phyloP scores from a whole-genome alignment of 2,797 vertebrate species.

The Oreochromis grahami region DNA sequence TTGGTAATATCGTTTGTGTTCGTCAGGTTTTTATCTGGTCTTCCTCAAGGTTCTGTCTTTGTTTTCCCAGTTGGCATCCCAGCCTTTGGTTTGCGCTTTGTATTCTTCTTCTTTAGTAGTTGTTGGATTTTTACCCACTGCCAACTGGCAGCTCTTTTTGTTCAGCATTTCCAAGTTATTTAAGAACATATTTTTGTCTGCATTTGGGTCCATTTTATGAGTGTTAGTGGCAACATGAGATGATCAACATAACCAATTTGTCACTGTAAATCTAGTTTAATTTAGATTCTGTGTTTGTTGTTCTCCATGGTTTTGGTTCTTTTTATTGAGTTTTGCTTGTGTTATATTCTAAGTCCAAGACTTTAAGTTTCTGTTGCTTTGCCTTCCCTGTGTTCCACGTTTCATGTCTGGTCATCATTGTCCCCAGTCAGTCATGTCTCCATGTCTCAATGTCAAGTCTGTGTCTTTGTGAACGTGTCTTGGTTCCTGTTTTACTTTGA shows the following conservation, averaged over 20 bases:
- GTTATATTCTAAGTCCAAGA: neutral
- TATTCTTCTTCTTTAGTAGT: neutral
- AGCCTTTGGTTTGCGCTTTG: neutral
- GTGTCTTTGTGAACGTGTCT: neutral
- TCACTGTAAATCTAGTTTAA: neutral
- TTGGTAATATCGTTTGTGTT: neutral
- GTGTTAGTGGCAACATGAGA: neutral
- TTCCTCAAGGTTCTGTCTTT: neutral
- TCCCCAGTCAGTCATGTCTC: neutral
- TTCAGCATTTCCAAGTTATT: neutral
- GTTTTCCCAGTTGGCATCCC: neutral
- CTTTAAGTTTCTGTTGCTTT: neutral
- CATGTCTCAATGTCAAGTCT: neutral
- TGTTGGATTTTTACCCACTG: neutral
- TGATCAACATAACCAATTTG: neutral
- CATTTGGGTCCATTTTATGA: neutral
- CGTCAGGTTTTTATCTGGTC: neutral
- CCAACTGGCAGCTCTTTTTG: neutral
- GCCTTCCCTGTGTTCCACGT: neutral
- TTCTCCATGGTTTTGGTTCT: neutral
- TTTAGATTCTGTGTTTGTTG: rapidly evolving
- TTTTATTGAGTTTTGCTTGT: neutral
- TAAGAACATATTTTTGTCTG: neutral
- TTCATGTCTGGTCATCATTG: neutral
- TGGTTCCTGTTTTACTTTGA: neutral